phyloP scores from a whole-genome alignment of 2,888 invertebrate genomes.

The Agriopis leucophaearia region DNA sequence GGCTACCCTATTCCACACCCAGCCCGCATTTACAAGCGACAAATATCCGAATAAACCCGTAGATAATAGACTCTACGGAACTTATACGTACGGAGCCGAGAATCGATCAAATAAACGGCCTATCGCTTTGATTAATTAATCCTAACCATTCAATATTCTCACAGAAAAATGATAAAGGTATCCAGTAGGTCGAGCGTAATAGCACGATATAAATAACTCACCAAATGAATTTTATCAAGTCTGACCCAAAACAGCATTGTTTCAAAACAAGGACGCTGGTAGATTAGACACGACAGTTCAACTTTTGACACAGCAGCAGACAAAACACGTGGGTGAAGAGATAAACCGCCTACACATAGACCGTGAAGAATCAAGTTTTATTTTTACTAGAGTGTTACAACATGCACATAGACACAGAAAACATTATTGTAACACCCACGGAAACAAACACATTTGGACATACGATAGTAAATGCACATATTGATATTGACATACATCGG shows the following conservation, averaged over 20 bases:
- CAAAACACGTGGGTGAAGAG: slow-evolving; percentile 56
- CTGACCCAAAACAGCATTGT: slow-evolving; percentile 32
- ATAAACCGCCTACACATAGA: slow-evolving; percentile 55
- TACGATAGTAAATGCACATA: slow-evolving; percentile 36
- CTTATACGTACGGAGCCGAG: slow-evolving; percentile 26
- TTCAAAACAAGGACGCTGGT: slow-evolving; percentile 41
- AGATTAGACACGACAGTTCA: slow-evolving; percentile 49
- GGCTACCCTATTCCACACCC: slow-evolving; percentile 42
- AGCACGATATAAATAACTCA: slow-evolving; percentile 19
- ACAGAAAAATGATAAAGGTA: slow-evolving; percentile 27
- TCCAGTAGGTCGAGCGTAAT: slow-evolving; percentile 20
- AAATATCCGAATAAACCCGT: slow-evolving; percentile 55
- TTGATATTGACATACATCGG: slow-evolving; percentile 37
- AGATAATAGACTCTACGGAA: slow-evolving; percentile 39
- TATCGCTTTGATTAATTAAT: slow-evolving; percentile 38
- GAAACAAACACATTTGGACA: slow-evolving; percentile 24
- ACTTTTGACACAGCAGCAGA: slow-evolving; percentile 52
- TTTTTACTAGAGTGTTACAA: slow-evolving; percentile 48
- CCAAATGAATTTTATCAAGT: slow-evolving; percentile 24
- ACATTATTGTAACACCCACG: slow-evolving; percentile 42
- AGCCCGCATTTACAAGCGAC: slow-evolving; percentile 59
- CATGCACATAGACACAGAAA: slow-evolving; percentile 33
- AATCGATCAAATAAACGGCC: slow-evolving; percentile 34
- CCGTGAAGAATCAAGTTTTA: slow-evolving; percentile 52
- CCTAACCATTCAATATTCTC: slow-evolving; percentile 19